Percentiles rank a stretch among this genome's conserved stretches.
Conservation (phyloP, 2,888 invertebrate species). For the Caenorhabditis sp. region DNA sequence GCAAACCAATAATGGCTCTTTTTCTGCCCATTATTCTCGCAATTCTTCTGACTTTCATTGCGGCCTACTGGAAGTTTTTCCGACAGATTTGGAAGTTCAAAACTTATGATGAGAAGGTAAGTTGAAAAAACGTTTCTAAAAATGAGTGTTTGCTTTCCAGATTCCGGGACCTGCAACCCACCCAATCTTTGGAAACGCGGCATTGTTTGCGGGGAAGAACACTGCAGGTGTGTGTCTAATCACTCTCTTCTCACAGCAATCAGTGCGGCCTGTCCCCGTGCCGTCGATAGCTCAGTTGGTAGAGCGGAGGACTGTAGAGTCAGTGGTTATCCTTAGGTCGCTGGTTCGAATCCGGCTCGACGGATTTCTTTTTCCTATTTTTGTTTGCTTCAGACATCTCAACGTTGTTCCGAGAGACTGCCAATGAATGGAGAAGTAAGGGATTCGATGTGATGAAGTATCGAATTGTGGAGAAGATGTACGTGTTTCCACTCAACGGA, state of each 20-base stretch:
- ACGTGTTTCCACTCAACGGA: conserved; percentile 37
- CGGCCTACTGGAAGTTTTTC: conserved; percentile 13
- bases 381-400: conserved; percentile 13
- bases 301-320: conserved; percentile 70
- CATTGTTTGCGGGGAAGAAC: conserved; percentile 4
- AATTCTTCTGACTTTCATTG: conserved; percentile 3
- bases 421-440: conserved; percentile 5
- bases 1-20: conserved; percentile 16
- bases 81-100: conserved; percentile 5
- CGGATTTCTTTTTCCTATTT: conserved; percentile 55
- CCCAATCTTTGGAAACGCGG: conserved; percentile 21
- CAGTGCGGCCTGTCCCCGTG: background rate
- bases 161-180: conserved; percentile 28
- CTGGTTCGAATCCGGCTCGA: conserved; percentile 71
- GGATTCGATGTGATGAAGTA: conserved; percentile 25
- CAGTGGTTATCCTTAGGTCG: conserved; percentile 67
- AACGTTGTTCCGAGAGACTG: conserved; percentile 13
- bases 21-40: conserved; percentile 8
- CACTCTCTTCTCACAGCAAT: background rate
- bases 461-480: conserved; percentile 25
- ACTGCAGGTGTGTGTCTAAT: conserved; percentile 9
- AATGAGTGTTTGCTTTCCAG: too few relatives aligned
- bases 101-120: conserved; percentile 23
- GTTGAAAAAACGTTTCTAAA: background rate
- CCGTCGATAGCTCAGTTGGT: conserved; percentile 70